These are phyloP conservation scores for Propsilocerus akamusi DNA, from an alignment of 1,140 invertebrate species.

Conservation along the genomic window DNA sequence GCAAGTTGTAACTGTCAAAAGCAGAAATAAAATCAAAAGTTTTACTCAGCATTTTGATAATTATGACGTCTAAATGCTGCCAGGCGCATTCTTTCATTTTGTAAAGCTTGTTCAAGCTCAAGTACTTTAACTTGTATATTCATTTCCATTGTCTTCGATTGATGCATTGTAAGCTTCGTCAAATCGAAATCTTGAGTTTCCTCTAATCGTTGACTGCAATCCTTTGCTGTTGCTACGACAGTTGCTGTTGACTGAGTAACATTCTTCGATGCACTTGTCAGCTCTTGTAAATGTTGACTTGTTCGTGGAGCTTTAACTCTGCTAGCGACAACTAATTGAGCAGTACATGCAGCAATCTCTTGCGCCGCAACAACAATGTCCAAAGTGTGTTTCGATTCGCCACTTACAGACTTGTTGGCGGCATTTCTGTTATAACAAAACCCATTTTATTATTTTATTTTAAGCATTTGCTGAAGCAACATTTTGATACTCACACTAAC, in stretches of 20 bases:
- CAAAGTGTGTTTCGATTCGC: constrained; percentile 51
- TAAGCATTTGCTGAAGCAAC: background rate
- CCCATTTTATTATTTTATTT: background rate
- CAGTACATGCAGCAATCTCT: constrained; percentile 92
- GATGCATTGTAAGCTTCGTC: constrained; percentile 71
- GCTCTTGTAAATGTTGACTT: constrained; percentile 52
- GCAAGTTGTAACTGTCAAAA: no score
- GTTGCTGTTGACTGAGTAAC: constrained; percentile 80
- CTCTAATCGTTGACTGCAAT: constrained; percentile 68
- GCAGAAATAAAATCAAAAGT: no score
- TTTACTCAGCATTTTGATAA: constrained; percentile 33
- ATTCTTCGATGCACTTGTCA: constrained; percentile 67
- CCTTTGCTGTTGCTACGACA: constrained; percentile 84
- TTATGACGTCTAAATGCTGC: constrained; percentile 77
- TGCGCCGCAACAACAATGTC: constrained; percentile 90
- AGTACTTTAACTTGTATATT: constrained; percentile 83
- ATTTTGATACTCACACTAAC: constrained; percentile 52
- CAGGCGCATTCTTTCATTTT: constrained; percentile 67
- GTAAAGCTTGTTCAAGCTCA: constrained; percentile 78
- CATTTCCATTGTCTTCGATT: constrained; percentile 90
- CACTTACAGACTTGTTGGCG: constrained; percentile 80
- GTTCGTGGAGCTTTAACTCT: constrained; percentile 74
- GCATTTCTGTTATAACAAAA: constrained; percentile 44
- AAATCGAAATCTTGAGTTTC: constrained; percentile 86
- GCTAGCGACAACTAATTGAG: constrained; percentile 90